Conservation (phyloP, 2,888 invertebrate species). For the Argyresthia albistria region DNA sequence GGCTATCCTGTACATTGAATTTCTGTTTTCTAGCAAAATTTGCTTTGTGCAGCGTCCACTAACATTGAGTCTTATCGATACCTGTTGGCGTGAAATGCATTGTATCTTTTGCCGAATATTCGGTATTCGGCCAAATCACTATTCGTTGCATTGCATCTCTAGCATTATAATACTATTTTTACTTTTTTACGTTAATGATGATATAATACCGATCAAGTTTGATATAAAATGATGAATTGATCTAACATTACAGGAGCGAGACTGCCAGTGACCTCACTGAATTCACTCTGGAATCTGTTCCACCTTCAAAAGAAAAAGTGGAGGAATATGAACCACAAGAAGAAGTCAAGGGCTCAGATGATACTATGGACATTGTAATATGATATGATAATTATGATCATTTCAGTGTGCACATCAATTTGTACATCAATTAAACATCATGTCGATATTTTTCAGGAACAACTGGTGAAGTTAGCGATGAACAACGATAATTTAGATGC, state of each 20-base stretch:
- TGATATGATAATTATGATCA: background rate
- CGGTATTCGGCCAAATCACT: no score
- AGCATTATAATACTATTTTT: no score
- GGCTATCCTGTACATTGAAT: no score
- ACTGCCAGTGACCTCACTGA: conserved; percentile 27
- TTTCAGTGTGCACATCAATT: no score
- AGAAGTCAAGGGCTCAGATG: conserved; percentile 21
- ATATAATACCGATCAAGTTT: background rate
- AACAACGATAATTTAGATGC: background rate
- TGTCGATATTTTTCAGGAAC: conserved; percentile 35
- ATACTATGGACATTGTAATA: conserved; percentile 42
- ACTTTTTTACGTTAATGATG: no score
- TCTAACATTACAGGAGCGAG: conserved; percentile 27
- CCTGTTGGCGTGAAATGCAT: no score
- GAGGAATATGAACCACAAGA: conserved; percentile 25
- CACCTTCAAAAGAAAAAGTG: conserved; percentile 51
- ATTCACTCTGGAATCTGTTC: conserved; percentile 56
- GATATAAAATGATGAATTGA: background rate
- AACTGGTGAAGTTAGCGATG: conserved; percentile 41
- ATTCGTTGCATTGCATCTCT: no score
- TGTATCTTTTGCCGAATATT: no score
- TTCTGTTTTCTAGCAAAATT: no score
- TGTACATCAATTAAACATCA: background rate
- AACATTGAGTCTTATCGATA: no score
- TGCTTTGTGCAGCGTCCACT: no score